Percentiles rank a stretch among this genome's conserved stretches.
Evolutionary conservation across 2,797 vertebrate species (phyloP).

Genomic region (Oreochromis mossambicus): DNA sequence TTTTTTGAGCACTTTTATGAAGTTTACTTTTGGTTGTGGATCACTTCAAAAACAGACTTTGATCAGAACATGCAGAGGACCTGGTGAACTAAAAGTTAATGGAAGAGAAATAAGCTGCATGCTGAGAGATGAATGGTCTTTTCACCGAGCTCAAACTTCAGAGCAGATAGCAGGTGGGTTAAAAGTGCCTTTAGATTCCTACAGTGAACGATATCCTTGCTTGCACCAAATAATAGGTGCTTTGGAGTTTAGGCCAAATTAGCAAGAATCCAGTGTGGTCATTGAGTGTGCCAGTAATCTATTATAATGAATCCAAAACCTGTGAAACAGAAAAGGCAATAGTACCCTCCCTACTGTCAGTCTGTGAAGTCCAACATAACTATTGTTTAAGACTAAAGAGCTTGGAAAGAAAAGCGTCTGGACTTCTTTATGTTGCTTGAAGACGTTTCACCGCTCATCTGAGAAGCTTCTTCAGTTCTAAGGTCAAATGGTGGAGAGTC

Average conservation of each 20-base stretch:
- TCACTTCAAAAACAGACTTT: slow-evolving; percentile 5
- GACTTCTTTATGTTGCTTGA: neutral
- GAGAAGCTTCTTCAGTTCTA: neutral
- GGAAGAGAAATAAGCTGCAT: neutral
- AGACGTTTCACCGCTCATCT: neutral
- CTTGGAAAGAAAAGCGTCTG: neutral
- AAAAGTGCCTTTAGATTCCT: neutral
- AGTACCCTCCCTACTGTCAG: neutral
- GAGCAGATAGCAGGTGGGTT: neutral
- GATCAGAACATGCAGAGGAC: neutral
- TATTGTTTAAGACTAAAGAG: neutral
- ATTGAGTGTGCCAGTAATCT: neutral
- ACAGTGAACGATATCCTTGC: neutral
- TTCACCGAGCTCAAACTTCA: neutral
- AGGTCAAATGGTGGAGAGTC: neutral
- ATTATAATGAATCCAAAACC: neutral
- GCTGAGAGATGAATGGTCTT: neutral
- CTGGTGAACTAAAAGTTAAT: neutral
- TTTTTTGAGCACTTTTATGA: neutral
- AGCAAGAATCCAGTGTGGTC: neutral
- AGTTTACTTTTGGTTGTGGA: neutral
- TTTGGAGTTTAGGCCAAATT: neutral
- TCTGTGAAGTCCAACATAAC: neutral
- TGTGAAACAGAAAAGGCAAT: neutral
- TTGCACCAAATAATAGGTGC: neutral